Base-by-base conservation (phyloP, 2,888 invertebrate species). In the Eustalomyia histrio region DNA sequence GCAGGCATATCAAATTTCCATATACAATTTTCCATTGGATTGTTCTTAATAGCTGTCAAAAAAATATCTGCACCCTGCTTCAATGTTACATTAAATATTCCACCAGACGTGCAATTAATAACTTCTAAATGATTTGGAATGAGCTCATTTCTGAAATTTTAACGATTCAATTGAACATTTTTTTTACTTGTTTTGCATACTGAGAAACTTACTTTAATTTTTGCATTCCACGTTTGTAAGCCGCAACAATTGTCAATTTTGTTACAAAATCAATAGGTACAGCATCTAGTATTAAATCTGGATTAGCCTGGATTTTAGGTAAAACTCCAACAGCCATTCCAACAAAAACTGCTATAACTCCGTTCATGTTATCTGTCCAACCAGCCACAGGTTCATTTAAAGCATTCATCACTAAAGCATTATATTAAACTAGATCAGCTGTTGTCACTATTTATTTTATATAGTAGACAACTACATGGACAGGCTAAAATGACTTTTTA, bases 301-400 rank as follows among this genome's bases (percentile, higher is more conserved):
- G 91, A 73, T 94, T 92, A 0, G 93, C 92, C 83, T 93, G 93
- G 83, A 94, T 87, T 5, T 94, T 94, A 9, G 96, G 92, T 84
- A 97, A 90, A 2, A 97, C 92, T 9, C 97, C 94, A 65, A 88
- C 95, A 0, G 95, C 95, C 65, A 93, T 92, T 0, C 94, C 96
- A 0, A 94, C 89, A 79, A 96, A 86, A 64, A 96, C 89, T 0
- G 94, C 97, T 52, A 94, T 94, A 0, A 97, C 97, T 0, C 98
- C 98, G 87, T 98, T 98, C 83, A 96, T 95, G 87, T 97, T 98
- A 86, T 98, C 98, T 12, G 96, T 91, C 97, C 97, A 99, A 0
- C 97, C 97, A 0, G 92, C 90, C 0, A 94, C 79, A 0, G 95
- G 95, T n/a, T 95, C 95, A 0, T 90, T 87, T 0, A 92, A 78